Evolutionary conservation across 2,888 invertebrate species (phyloP).

Genomic region (Thecocarcelia acutangulata): DNA sequence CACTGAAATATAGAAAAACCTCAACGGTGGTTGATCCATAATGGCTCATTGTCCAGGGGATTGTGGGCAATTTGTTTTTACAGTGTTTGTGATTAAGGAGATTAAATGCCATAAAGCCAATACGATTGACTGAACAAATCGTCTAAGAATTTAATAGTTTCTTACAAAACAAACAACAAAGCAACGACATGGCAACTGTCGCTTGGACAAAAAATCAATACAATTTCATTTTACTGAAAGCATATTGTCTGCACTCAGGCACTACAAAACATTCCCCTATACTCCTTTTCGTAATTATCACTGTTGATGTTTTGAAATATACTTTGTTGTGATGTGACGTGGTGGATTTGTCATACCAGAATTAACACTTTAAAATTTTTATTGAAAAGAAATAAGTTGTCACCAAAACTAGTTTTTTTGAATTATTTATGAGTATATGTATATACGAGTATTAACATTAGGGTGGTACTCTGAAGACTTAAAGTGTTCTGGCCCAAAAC

Average conservation of each 20-base stretch:
- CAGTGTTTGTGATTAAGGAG: slow-evolving; percentile 79
- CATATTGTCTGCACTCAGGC: slow-evolving; percentile 43
- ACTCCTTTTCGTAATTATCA: slow-evolving; percentile 24
- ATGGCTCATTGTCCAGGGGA: slow-evolving; percentile 58
- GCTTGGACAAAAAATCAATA: slow-evolving; percentile 48
- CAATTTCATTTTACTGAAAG: slow-evolving; percentile 43
- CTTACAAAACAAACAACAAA: slow-evolving; percentile 42
- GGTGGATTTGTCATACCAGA: slow-evolving; percentile 42
- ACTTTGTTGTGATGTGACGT: slow-evolving; percentile 19
- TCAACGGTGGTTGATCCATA: slow-evolving; percentile 32
- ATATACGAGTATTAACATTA: background rate
- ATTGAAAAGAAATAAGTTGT: slow-evolving; percentile 57
- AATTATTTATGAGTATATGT: background rate
- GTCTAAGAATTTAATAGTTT: slow-evolving; percentile 65
- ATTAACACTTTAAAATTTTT: slow-evolving; percentile 63
- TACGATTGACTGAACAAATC: slow-evolving; percentile 72
- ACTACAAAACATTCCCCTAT: background rate
- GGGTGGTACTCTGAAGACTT: no score
- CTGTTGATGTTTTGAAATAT: slow-evolving; percentile 1
- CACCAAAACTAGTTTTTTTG: slow-evolving; percentile 36
- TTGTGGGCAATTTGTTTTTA: slow-evolving; percentile 74
- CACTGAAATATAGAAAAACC: background rate
- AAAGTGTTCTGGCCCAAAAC: no score
- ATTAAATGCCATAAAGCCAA: slow-evolving; percentile 77
- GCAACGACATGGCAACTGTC: slow-evolving; percentile 52